Percentiles rank a stretch among this genome's conserved stretches.
Evolutionary conservation across 37 sponge, comb jelly and placozoan genomes (phyloP).

Genomic region (Bolinopsis microptera): DNA sequence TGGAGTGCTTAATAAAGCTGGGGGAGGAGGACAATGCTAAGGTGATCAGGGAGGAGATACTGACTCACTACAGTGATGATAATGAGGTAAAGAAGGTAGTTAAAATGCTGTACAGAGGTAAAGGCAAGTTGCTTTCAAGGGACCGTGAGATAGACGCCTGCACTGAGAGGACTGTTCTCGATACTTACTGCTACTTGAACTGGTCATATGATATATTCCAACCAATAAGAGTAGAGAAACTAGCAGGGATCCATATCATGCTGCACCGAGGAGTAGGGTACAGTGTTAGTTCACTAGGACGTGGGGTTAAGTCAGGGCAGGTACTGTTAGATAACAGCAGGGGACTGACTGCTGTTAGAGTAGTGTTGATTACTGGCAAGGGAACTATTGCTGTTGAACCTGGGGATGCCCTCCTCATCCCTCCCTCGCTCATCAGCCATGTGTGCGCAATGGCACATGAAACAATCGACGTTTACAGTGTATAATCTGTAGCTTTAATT

Average conservation of each 20-base stretch:
- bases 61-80: not conserved
- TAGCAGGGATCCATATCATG: not conserved
- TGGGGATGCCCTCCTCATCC: not conserved
- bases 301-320: not conserved
- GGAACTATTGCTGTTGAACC: not conserved
- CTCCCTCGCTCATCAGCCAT: not conserved
- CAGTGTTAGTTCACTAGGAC: not conserved
- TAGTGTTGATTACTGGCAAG: not conserved
- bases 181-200: not conserved
- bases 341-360: not conserved
- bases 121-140: not conserved
- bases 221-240: not conserved
- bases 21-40: not conserved
- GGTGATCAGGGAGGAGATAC: not conserved
- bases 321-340: not conserved
- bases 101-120: not conserved
- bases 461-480: not conserved
- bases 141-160: not conserved
- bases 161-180: not conserved
- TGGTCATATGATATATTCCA: not conserved
- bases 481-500: too few species aligned
- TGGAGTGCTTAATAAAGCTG: slow-evolving; percentile 38
- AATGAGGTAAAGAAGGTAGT: not conserved
- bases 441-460: not conserved
- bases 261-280: not conserved